Conservation (phyloP, 2,113 vertebrate species). For the Neodontobutis hainanensis region DNA sequence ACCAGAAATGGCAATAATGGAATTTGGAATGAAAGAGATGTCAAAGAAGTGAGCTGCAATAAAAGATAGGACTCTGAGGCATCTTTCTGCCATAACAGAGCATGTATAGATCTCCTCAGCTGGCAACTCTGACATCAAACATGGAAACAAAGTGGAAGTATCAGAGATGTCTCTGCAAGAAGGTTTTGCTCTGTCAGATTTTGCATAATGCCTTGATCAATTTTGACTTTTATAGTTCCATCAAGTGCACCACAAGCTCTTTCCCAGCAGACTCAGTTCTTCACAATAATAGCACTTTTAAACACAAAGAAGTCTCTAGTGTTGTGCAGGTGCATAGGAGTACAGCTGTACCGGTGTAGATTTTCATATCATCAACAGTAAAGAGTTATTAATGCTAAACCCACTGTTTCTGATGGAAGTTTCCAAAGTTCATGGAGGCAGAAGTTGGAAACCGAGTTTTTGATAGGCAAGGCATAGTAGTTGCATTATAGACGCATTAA, state of each 20-base stretch:
- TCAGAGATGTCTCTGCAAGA: slow-evolving; percentile 51
- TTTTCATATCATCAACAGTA: slow-evolving; percentile 16
- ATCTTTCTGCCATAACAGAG: slow-evolving; percentile 31
- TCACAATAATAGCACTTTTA: slow-evolving; percentile 34
- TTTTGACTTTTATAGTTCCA: slow-evolving; percentile 58
- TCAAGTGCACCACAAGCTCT: slow-evolving; percentile 35
- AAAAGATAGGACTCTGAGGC: slow-evolving; percentile 48
- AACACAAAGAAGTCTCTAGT: slow-evolving; percentile 8
- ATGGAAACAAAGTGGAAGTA: slow-evolving; percentile 51
- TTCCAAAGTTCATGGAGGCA: neutral
- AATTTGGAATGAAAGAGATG: slow-evolving; percentile 46
- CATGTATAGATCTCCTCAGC: slow-evolving; percentile 42
- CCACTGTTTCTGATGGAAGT: too few relatives aligned
- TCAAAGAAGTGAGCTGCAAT: slow-evolving; percentile 30
- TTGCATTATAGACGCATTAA: too few relatives aligned
- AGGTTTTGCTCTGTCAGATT: slow-evolving; percentile 63
- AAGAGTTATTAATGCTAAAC: neutral
- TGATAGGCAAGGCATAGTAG: too few relatives aligned
- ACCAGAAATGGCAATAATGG: slow-evolving; percentile 23
- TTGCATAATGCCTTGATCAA: slow-evolving; percentile 62
- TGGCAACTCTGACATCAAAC: slow-evolving; percentile 57
- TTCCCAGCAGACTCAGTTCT: slow-evolving; percentile 35
- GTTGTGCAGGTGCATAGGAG: neutral
- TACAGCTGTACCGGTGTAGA: slow-evolving; percentile 14
- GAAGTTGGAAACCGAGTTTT: neutral